Conservation (phyloP, 2,113 vertebrate genomes). For the Ranitomeya imitator region DNA sequence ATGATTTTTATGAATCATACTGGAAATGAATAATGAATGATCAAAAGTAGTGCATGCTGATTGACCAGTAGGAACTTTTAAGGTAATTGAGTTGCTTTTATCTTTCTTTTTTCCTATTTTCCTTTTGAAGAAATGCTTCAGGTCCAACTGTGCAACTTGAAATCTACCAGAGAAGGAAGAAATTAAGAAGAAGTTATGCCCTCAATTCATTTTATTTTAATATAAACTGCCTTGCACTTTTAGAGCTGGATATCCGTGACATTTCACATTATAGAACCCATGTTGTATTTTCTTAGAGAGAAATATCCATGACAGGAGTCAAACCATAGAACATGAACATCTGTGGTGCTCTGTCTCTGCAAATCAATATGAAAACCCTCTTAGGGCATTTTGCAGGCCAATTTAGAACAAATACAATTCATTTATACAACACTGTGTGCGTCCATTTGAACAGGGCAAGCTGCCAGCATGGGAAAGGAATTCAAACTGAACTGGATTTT, state of each 20-base stretch:
- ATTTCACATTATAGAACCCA: slow-evolving; percentile 20
- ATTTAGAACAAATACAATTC: slow-evolving; percentile 52
- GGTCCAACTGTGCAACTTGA: neutral
- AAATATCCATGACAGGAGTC: slow-evolving; percentile 48
- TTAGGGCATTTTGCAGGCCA: slow-evolving; percentile 39
- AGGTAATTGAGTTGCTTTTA: neutral
- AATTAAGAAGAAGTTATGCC: slow-evolving; percentile 18
- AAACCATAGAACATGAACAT: slow-evolving; percentile 31
- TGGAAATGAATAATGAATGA: slow-evolving; percentile 11
- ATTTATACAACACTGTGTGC: slow-evolving; percentile 46
- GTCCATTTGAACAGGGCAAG: slow-evolving; percentile 34
- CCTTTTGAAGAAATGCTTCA: slow-evolving; percentile 1
- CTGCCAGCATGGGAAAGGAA: slow-evolving; percentile 33
- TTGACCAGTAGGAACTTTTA: neutral
- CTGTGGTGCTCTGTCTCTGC: slow-evolving; percentile 40
- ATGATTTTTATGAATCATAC: neutral
- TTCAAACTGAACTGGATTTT: slow-evolving; percentile 17
- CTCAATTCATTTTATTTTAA: slow-evolving; percentile 36
- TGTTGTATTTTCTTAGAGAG: slow-evolving; percentile 10
- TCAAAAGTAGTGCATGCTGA: neutral
- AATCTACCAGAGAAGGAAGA: neutral
- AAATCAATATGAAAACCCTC: slow-evolving; percentile 49
- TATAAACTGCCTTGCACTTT: slow-evolving; percentile 8
- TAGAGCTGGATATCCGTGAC: slow-evolving; percentile 9
- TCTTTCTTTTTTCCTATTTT: neutral